phyloP scores from a whole-genome alignment of 1,140 invertebrate genomes.

The Holcopasites calliopsidis region DNA sequence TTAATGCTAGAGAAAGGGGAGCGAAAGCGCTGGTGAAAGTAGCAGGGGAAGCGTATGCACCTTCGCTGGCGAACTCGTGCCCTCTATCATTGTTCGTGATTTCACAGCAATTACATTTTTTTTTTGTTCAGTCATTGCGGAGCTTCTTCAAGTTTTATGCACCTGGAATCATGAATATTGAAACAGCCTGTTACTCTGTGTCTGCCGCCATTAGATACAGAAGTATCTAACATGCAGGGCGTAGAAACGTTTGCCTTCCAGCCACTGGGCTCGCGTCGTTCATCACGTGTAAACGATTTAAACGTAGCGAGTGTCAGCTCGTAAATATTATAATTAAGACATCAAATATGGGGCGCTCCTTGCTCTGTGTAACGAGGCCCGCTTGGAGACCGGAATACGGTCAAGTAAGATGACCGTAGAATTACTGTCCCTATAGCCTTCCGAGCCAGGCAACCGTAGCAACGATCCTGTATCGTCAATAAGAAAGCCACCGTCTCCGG shows the following conservation, averaged over 20 bases:
- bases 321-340: slow-evolving; percentile 70
- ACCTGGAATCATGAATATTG: too few species aligned
- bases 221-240: not conserved
- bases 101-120: slow-evolving; percentile 46
- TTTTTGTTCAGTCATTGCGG: slow-evolving; percentile 20
- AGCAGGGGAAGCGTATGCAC: slow-evolving; percentile 18
- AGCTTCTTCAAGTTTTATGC: too few species aligned
- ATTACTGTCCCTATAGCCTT: slow-evolving; percentile 26
- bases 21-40: slow-evolving; percentile 40
- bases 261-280: slow-evolving; percentile 39
- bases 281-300: slow-evolving; percentile 66
- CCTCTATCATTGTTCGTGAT: slow-evolving; percentile 29
- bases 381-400: slow-evolving; percentile 46
- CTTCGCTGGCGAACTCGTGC: not conserved
- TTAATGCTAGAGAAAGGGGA: slow-evolving; percentile 36
- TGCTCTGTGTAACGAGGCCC: slow-evolving; percentile 59
- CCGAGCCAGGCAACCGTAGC: slow-evolving; percentile 12
- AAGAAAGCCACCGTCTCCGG: slow-evolving; percentile 7
- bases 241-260: not conserved
- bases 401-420: slow-evolving; percentile 3
- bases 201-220: not conserved
- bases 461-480: not conserved
- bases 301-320: slow-evolving; percentile 64
- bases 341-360: slow-evolving; percentile 66
- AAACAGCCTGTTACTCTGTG: too few species aligned